A percentile compares a stretch with the other conserved stretches of the same genome.
Evolutionary conservation across 2,888 invertebrate genomes (phyloP).

Genomic region (Hartigia nigra): DNA sequence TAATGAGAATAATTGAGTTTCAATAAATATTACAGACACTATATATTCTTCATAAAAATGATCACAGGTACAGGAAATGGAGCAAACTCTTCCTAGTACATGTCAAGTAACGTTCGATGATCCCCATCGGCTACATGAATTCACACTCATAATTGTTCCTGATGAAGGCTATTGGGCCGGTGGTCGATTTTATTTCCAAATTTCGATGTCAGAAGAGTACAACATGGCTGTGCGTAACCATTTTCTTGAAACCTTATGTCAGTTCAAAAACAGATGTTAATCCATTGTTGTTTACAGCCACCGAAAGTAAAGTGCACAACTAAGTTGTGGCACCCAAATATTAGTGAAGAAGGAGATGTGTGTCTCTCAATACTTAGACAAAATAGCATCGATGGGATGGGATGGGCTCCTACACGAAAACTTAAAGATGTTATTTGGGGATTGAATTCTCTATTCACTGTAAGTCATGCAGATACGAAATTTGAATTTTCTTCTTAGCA

Average conservation of each 20-base stretch:
- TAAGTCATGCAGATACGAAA: conserved; percentile 66
- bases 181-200: conserved; percentile 87
- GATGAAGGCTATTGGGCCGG: conserved; percentile 92
- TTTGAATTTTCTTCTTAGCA: conserved; percentile 3
- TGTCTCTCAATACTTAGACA: conserved; percentile 91
- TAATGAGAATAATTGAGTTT: background rate
- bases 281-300: conserved; percentile 73
- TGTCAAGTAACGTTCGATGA: conserved; percentile 86
- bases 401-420: conserved; percentile 93
- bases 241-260: background rate
- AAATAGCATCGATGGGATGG: conserved; percentile 92
- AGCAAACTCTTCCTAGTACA: conserved; percentile 82
- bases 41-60: conserved; percentile 3
- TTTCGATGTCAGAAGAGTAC: conserved; percentile 92
- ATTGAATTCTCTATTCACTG: conserved; percentile 90
- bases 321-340: conserved; percentile 97
- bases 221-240: conserved; percentile 87
- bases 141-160: conserved; percentile 81
- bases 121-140: conserved; percentile 84
- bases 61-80: conserved; percentile 80
- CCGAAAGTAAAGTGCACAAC: conserved; percentile 92
- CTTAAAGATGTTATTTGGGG: conserved; percentile 96
- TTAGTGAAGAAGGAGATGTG: conserved; percentile 91
- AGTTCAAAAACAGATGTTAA: background rate
- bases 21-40: background rate